Conservation (phyloP, 2,888 invertebrate genomes). For the Fragum sueziense region DNA sequence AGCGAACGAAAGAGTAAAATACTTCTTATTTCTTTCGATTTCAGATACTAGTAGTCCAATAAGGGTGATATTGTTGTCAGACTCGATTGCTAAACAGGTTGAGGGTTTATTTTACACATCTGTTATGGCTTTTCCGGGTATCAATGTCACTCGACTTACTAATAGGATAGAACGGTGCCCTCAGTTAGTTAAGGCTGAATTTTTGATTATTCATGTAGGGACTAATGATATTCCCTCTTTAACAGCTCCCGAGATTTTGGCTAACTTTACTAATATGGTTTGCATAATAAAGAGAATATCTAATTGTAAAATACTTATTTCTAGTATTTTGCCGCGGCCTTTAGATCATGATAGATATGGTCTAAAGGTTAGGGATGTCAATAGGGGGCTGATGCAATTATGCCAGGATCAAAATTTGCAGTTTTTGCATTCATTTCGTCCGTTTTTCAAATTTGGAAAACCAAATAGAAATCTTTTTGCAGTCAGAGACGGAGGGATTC, state of each 20-base stretch:
- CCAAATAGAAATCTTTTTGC: background rate
- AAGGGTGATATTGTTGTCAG: background rate
- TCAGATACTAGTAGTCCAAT: background rate
- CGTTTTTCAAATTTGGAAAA: background rate
- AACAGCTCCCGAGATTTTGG: background rate
- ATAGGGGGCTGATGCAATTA: background rate
- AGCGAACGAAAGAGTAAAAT: background rate
- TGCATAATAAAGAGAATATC: background rate
- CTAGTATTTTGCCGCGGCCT: background rate
- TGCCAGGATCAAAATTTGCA: background rate
- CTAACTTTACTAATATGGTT: background rate
- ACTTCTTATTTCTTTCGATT: background rate
- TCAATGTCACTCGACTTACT: background rate
- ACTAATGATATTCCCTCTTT: background rate
- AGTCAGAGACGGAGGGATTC: background rate
- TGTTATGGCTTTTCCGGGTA: background rate
- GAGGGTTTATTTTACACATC: background rate
- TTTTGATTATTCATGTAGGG: background rate
- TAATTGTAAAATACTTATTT: background rate
- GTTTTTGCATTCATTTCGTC: background rate
- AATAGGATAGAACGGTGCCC: background rate
- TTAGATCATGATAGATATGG: background rate
- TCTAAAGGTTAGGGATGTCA: background rate
- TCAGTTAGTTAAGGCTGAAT: background rate
- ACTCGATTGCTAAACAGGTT: background rate